These are phyloP conservation scores for Merodon equestris DNA, from an alignment of 2,888 invertebrate genomes.

Conservation along the genomic window DNA sequence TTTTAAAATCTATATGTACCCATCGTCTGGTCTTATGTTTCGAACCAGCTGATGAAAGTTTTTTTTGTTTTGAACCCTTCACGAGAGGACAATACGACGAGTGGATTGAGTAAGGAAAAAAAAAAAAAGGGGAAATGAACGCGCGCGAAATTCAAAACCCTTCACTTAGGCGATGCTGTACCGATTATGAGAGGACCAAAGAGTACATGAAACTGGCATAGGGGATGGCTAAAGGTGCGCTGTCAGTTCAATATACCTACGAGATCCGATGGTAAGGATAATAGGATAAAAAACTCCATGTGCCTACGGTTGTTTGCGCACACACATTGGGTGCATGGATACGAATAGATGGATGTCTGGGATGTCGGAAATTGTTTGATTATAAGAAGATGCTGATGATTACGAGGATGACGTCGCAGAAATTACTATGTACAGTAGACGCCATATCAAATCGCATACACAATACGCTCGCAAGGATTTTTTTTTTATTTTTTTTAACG, in stretches of 20 bases:
- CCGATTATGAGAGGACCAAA: constrained; percentile 1
- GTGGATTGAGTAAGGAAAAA: constrained; percentile 6
- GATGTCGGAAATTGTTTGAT: constrained; percentile 35
- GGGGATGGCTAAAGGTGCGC: constrained; percentile 63
- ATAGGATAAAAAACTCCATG: no score
- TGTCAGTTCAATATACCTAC: constrained; percentile 42
- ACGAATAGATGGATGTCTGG: no score
- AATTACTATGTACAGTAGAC: constrained; percentile 45
- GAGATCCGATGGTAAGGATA: constrained; percentile 7
- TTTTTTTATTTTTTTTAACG: constrained; percentile 21
- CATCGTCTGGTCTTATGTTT: constrained; percentile 7
- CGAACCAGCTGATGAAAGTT: constrained; percentile 57
- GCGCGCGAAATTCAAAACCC: constrained; percentile 67
- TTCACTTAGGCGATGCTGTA: constrained; percentile 36
- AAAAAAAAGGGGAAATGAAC: constrained; percentile 60
- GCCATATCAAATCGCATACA: constrained; percentile 39
- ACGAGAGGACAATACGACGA: constrained; percentile 52
- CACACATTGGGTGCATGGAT: no score
- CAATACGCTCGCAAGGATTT: not conserved
- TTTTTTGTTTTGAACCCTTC: constrained; percentile 46
- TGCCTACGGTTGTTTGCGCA: no score
- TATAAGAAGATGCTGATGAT: constrained; percentile 62
- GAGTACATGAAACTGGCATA: no score
- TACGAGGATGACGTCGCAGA: constrained; percentile 64
- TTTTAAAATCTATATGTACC: constrained; percentile 21